Percentiles rank a stretch among this genome's conserved stretches.
Conservation (phyloP, 2,888 invertebrate species). For the Melinopterus prodromus region DNA sequence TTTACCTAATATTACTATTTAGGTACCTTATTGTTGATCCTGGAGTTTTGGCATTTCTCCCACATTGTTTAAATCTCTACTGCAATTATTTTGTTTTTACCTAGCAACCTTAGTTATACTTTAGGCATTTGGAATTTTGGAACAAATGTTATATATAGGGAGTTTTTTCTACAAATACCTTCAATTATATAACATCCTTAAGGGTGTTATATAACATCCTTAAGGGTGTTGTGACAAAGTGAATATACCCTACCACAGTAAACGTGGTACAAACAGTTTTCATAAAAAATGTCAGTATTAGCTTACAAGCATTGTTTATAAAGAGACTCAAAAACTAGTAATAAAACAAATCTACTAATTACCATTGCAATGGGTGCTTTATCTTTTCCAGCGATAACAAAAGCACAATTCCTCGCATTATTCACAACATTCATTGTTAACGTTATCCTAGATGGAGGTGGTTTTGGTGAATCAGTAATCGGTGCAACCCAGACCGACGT, state of each 20-base stretch:
- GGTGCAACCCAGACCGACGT: constrained; percentile 76
- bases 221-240: too few relatives aligned
- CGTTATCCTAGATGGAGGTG: constrained; percentile 90
- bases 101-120: neutral
- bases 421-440: constrained; percentile 92
- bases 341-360: constrained; percentile 43
- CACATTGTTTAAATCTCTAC: too few relatives aligned
- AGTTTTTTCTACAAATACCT: too few relatives aligned
- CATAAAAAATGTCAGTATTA: too few relatives aligned
- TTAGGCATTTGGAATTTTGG: constrained; percentile 7
- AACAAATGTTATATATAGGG: constrained; percentile 8
- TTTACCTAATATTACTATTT: too few relatives aligned
- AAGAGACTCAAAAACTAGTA: constrained; percentile 15
- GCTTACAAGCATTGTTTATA: neutral
- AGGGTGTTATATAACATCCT: too few relatives aligned
- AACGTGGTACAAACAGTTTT: too few relatives aligned
- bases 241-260: too few relatives aligned
- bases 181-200: too few relatives aligned
- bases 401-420: constrained; percentile 82
- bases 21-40: too few relatives aligned
- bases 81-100: too few relatives aligned
- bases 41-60: too few relatives aligned
- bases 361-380: constrained; percentile 93
- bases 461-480: constrained; percentile 95
- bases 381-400: constrained; percentile 82